A percentile compares a stretch with the other conserved stretches of the same genome.
Evolutionary conservation across 2,797 vertebrate genomes (phyloP).

Genomic region (Melanotaenia maccullochi): DNA sequence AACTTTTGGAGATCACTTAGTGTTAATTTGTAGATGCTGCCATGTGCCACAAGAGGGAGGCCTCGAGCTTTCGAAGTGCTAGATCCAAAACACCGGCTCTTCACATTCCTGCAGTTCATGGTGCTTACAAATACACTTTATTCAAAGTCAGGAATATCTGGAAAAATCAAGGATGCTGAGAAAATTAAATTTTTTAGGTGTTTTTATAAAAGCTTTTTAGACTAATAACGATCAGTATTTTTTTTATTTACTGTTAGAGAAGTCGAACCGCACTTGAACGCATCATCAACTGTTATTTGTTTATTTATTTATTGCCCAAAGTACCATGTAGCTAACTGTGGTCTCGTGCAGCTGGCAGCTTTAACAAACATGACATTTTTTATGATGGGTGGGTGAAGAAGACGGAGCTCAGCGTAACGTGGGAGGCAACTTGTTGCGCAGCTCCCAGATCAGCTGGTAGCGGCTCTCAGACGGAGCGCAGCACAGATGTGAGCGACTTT

Average conservation of each 20-base stretch:
- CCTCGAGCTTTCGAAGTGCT: conserved; percentile 16
- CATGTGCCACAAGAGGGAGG: conserved; percentile 51
- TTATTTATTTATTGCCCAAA: not conserved
- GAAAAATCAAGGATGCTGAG: too few relatives aligned
- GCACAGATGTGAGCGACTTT: conserved; percentile 33
- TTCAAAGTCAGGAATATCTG: not conserved
- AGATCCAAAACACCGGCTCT: not conserved
- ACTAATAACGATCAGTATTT: too few relatives aligned
- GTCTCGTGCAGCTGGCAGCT: not conserved
- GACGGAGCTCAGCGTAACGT: not conserved
- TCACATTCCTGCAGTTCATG: too few relatives aligned
- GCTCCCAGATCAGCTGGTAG: conserved; percentile 59
- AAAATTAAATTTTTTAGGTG: too few relatives aligned
- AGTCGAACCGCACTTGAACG: too few relatives aligned
- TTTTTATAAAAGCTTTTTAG: too few relatives aligned
- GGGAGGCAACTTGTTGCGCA: conserved; percentile 41
- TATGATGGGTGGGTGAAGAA: conserved; percentile 11
- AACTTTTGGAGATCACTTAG: fast-evolving
- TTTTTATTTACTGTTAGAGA: too few relatives aligned
- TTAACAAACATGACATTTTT: too few relatives aligned
- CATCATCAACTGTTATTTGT: too few relatives aligned
- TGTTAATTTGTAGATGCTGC: not conserved
- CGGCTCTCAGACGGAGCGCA: conserved; percentile 21
- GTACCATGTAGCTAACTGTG: not conserved
- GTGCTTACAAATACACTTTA: not conserved